Evolutionary conservation across 2,113 vertebrate genomes (phyloP).

Genomic region (Thalassarche chlororhynchos): DNA sequence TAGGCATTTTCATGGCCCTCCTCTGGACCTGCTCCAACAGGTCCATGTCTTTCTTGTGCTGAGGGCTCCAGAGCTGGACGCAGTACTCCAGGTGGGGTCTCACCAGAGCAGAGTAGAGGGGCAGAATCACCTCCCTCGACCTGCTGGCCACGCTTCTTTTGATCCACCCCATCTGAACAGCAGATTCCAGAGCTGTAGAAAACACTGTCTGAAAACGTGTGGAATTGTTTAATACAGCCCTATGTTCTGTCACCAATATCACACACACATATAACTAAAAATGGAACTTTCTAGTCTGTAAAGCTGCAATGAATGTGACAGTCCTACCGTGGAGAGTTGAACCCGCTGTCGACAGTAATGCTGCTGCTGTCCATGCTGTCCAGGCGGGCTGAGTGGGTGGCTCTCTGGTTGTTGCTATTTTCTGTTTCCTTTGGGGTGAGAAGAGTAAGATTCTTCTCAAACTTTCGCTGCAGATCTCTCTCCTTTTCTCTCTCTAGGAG

Average conservation of each 20-base stretch:
- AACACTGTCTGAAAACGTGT: constrained; percentile 38
- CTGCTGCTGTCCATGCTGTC: constrained; percentile 99
- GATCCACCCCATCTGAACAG: neutral
- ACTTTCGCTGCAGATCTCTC: constrained; percentile 93
- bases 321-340: constrained; percentile 98
- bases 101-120: too few relatives aligned
- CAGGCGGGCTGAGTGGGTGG: constrained; percentile 93
- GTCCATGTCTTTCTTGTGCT: too few relatives aligned
- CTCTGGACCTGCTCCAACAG: too few relatives aligned
- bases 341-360: constrained; percentile 98
- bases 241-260: neutral
- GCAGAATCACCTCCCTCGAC: too few relatives aligned
- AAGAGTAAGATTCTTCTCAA: constrained; percentile 96
- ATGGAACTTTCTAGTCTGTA: neutral
- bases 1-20: too few relatives aligned
- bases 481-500: constrained; percentile 94
- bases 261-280: neutral
- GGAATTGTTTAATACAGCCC: neutral
- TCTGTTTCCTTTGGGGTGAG: constrained; percentile 90
- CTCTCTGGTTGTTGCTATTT: constrained; percentile 91
- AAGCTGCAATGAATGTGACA: constrained; percentile 50
- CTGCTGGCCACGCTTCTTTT: too few relatives aligned
- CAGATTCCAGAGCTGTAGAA: constrained; percentile 62
- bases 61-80: too few relatives aligned
- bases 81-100: too few relatives aligned